Evolutionary conservation across 2,797 vertebrate species (phyloP).

Genomic region (Syndactyla subalaris): DNA sequence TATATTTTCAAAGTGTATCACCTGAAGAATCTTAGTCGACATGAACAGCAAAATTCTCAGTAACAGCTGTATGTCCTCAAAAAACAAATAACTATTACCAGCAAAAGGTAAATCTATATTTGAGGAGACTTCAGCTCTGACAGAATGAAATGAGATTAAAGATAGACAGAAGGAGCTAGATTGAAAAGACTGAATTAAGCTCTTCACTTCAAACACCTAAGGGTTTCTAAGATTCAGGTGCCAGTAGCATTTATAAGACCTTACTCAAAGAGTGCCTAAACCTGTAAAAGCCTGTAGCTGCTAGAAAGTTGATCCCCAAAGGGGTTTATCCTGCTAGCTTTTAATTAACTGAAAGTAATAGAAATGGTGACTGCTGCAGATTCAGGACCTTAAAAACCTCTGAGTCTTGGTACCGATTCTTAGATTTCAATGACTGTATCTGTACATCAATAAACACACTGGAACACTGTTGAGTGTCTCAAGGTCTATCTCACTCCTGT

Average conservation of each 20-base stretch:
- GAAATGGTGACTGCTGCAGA: background rate
- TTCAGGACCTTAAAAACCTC: background rate
- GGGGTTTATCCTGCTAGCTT: background rate
- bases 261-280: background rate
- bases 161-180: conserved; percentile 18
- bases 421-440: background rate
- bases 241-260: conserved; percentile 23
- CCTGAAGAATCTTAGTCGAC: background rate
- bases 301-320: conserved; percentile 8
- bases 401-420: background rate
- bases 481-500: background rate
- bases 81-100: background rate
- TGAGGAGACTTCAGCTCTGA: background rate
- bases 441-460: background rate
- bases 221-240: conserved; percentile 18
- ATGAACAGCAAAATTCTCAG: background rate
- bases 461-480: background rate
- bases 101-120: conserved; percentile 5
- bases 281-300: conserved; percentile 7
- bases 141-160: conserved; percentile 35
- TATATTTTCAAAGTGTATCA: background rate
- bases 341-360: conserved; percentile 37
- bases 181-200: conserved; percentile 35
- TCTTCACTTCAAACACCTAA: conserved; percentile 5
- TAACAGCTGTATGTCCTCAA: background rate